Evolutionary conservation across 2,113 vertebrate genomes (phyloP).

Genomic region (Nyctereutes procyonoides): DNA sequence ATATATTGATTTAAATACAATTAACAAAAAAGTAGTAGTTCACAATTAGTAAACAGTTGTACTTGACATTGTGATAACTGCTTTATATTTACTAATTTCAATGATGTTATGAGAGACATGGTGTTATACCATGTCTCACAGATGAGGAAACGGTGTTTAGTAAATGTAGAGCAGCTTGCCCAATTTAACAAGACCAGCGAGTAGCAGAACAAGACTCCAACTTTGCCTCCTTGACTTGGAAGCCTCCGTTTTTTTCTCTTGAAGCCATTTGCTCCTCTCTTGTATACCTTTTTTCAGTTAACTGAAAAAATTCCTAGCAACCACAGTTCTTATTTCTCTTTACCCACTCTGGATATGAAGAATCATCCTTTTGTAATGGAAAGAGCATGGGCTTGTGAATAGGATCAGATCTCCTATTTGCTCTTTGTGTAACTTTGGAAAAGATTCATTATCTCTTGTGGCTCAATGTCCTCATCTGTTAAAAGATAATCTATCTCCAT

Average conservation of each 20-base stretch:
- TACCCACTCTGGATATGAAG: accelerated
- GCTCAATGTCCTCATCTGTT: not conserved
- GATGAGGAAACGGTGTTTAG: not conserved
- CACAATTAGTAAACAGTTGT: not conserved
- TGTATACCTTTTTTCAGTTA: not conserved
- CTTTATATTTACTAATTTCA: not conserved
- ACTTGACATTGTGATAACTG: not conserved
- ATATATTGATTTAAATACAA: not conserved
- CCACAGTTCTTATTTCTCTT: not conserved
- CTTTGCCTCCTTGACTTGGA: not conserved
- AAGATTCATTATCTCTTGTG: not conserved
- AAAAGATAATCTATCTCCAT: not conserved
- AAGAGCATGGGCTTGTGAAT: not conserved
- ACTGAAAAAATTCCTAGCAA: not conserved
- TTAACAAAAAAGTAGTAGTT: not conserved
- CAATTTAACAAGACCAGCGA: not conserved
- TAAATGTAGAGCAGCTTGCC: not conserved
- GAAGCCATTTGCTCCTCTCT: not conserved
- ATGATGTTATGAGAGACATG: not conserved
- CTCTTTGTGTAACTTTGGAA: not conserved
- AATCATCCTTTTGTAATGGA: not conserved
- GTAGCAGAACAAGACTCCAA: not conserved
- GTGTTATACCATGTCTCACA: not conserved
- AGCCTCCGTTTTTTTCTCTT: not conserved
- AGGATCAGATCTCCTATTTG: not conserved